phyloP scores from a whole-genome alignment of 2,888 invertebrate species.

The Alitta virens region DNA sequence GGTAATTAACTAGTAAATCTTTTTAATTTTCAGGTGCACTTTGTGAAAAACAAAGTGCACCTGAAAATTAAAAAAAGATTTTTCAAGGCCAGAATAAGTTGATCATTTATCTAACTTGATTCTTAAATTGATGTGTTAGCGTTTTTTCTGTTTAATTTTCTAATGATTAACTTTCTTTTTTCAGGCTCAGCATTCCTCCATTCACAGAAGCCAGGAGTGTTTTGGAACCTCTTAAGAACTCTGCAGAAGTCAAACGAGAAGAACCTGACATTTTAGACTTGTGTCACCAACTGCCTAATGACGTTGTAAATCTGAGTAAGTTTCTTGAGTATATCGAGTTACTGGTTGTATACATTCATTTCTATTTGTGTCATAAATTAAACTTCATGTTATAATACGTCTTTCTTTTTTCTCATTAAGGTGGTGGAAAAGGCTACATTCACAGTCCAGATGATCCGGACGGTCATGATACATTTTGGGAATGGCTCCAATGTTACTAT shows the following conservation, averaged over 20 bases:
- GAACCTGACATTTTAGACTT: slow-evolving; percentile 46
- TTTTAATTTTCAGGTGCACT: too few species aligned
- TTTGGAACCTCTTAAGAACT: slow-evolving; percentile 33
- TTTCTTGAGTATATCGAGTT: background rate
- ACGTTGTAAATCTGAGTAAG: slow-evolving; percentile 48
- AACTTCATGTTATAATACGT: too few species aligned
- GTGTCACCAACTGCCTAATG: slow-evolving; percentile 44
- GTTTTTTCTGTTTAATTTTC: too few species aligned
- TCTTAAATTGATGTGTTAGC: too few species aligned
- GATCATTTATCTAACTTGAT: too few species aligned
- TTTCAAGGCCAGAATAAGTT: too few species aligned
- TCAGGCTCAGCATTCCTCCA: slow-evolving; percentile 45
- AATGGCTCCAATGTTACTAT: slow-evolving; percentile 55
- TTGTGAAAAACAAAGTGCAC: too few species aligned
- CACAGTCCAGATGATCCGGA: slow-evolving; percentile 38
- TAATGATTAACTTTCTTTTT: too few species aligned
- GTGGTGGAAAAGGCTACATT: background rate
- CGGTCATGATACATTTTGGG: slow-evolving; percentile 34
- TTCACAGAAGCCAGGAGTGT: slow-evolving; percentile 48
- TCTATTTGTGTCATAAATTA: background rate
- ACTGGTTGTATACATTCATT: too few species aligned
- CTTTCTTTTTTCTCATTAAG: too few species aligned
- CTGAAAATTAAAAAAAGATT: too few species aligned
- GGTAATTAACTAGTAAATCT: slow-evolving; percentile 39
- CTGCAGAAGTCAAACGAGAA: slow-evolving; percentile 32